These are phyloP conservation scores for Gymnoscelis rufifasciata DNA, from an alignment of 2,888 invertebrate genomes.

Conservation along the genomic window DNA sequence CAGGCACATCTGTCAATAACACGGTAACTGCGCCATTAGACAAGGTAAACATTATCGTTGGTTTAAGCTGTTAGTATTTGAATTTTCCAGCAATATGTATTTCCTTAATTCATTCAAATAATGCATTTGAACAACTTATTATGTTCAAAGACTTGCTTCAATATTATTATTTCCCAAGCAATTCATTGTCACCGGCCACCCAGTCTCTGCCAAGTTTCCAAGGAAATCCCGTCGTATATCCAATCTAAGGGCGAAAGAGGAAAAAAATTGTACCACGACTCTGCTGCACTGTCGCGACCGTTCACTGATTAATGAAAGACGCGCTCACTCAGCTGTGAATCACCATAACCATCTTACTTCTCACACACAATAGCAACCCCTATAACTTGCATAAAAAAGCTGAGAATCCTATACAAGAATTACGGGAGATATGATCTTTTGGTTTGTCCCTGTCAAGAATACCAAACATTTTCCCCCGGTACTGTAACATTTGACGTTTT, in stretches of 20 bases:
- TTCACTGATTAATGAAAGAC: slow-evolving; percentile 75
- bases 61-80: too few species aligned
- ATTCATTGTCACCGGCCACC: slow-evolving; percentile 53
- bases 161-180: too few species aligned
- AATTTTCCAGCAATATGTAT: too few species aligned
- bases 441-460: slow-evolving; percentile 48
- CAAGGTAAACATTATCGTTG: too few species aligned
- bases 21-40: too few species aligned
- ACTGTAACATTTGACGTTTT: slow-evolving; percentile 78
- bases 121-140: too few species aligned
- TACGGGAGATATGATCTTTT: slow-evolving; percentile 28
- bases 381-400: slow-evolving; percentile 1
- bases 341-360: slow-evolving; percentile 32
- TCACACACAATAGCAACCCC: slow-evolving; percentile 26
- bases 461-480: slow-evolving; percentile 76
- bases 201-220: slow-evolving; percentile 64
- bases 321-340: slow-evolving; percentile 64
- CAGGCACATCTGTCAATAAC: too few species aligned
- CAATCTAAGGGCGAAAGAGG: slow-evolving; percentile 74
- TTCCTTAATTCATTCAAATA: too few species aligned
- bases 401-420: slow-evolving; percentile 11
- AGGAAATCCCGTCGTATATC: slow-evolving; percentile 76
- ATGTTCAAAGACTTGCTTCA: too few species aligned
- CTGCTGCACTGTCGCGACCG: slow-evolving; percentile 76
- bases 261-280: slow-evolving; percentile 74